These are phyloP conservation scores for Psococerastis gibbosa DNA, from an alignment of 2,888 invertebrate genomes.

Conservation along the genomic window DNA sequence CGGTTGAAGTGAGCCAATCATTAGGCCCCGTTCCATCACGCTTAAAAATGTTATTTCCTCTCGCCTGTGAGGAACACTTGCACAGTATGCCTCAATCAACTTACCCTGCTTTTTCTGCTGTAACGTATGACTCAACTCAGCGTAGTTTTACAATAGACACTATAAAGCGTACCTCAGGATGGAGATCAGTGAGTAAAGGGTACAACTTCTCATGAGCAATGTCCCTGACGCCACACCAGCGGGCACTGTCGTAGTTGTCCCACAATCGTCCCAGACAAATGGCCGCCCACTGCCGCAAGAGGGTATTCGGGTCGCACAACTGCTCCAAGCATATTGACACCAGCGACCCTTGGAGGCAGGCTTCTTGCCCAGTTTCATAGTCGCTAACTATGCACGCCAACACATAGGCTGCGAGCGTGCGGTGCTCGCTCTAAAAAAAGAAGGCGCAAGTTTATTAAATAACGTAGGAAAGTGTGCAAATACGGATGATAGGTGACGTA, in stretches of 20 bases:
- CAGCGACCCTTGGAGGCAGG: slow-evolving; percentile 72
- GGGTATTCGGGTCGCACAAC: slow-evolving; percentile 45
- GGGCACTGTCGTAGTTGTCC: slow-evolving; percentile 71
- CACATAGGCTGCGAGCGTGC: slow-evolving; percentile 89
- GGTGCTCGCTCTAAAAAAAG: slow-evolving; percentile 46
- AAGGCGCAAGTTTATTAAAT: slow-evolving; percentile 13
- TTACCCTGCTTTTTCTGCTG: no score
- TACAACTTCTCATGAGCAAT: slow-evolving; percentile 92
- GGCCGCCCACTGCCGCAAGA: slow-evolving; percentile 72
- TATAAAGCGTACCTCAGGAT: slow-evolving; percentile 80
- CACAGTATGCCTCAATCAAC: no score
- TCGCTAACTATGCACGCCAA: slow-evolving; percentile 83
- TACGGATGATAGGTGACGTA: no score
- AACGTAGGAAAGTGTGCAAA: no score
- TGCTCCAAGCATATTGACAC: slow-evolving; percentile 86
- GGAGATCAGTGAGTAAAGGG: slow-evolving; percentile 53
- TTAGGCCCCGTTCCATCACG: no score
- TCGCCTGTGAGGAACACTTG: no score
- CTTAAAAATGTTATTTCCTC: no score
- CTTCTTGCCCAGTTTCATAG: slow-evolving; percentile 75
- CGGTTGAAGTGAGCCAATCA: no score
- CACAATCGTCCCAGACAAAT: slow-evolving; percentile 81
- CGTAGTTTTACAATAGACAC: no score
- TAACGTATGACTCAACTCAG: no score
- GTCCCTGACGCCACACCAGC: slow-evolving; percentile 92